Evolutionary conservation across 2,888 invertebrate genomes (phyloP).

Genomic region (Sminthurinus aureus): DNA sequence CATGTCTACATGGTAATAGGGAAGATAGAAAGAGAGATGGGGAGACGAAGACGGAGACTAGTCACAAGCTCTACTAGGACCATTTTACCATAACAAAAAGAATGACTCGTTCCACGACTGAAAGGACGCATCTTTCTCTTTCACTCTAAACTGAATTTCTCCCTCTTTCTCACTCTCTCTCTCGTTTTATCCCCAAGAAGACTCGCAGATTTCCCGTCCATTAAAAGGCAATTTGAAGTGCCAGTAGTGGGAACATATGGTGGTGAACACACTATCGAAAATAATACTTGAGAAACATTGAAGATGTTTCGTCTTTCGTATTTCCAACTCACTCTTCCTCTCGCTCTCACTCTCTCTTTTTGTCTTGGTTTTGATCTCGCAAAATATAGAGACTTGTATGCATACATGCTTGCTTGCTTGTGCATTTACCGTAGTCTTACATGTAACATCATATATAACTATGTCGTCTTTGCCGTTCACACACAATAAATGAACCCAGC

Average conservation of each 20-base stretch:
- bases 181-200: neutral
- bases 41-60: neutral
- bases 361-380: no score
- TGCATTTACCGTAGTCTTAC: no score
- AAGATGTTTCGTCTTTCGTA: neutral
- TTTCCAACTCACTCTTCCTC: neutral
- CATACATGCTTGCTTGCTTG: no score
- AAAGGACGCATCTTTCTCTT: constrained; percentile 4
- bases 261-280: neutral
- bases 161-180: constrained; percentile 5
- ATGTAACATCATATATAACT: neutral
- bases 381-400: neutral
- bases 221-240: constrained; percentile 34
- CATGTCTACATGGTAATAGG: neutral
- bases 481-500: constrained; percentile 41
- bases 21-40: neutral
- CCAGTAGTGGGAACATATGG: constrained; percentile 19
- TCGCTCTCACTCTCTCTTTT: neutral
- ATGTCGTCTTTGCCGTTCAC: constrained; percentile 4
- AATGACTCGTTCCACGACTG: constrained; percentile 6
- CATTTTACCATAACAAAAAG: constrained; percentile 5
- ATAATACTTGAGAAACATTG: neutral
- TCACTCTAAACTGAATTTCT: constrained; percentile 19
- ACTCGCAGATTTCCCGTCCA: constrained; percentile 26
- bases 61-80: neutral